Evolutionary conservation across 2,888 invertebrate species (phyloP), one percentile per base, ranked within the genome.

Genomic region (Meloe dianella): DNA sequence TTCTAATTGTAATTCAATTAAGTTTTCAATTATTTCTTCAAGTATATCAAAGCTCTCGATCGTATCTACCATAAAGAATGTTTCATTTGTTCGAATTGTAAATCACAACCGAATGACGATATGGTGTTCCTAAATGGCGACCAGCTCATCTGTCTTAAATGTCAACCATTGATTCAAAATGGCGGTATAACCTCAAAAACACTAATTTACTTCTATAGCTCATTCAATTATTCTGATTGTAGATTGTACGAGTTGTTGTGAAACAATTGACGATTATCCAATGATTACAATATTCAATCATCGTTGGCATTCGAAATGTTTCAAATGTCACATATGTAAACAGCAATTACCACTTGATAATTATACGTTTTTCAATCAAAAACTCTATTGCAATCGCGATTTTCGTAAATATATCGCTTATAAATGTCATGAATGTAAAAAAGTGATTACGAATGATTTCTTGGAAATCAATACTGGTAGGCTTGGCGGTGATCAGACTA

Each of bases 291-390:
- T 54, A 12, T 54, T 6, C 10, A 27, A 27, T 14, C 5, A 54
- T 14, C 54, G n/a, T 1, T 54, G 54, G 54, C 54, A 54, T 54
- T 54, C 54, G 5, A 24, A 14, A 27, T 54, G 54, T 54, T 54
- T 54, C 27, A 0, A 14, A 27, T 54, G 54, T n/a, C 0, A 6
- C 2, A 14, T 54, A 7, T 54, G 54, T 54, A 24, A 27, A 27
- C 4, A 14, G 27, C 5, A 0, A 27, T 54, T 54, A 54, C 7
- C 54, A 14, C 4, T 54, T 1, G 6, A 54, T 24, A 27, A 54
- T 54, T 54, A 54, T 4, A 27, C 54, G 7, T 54, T 54, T 54
- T 54, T 54, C 54, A 54, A 54, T 24, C 24, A 27, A 27, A 24
- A 54, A 12, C 12, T 54, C 24, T 54, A 54, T 54, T 54, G 54